These are phyloP conservation scores for Drosophila lacertosa DNA, from an alignment of 1,140 invertebrate species.

Conservation along the genomic window DNA sequence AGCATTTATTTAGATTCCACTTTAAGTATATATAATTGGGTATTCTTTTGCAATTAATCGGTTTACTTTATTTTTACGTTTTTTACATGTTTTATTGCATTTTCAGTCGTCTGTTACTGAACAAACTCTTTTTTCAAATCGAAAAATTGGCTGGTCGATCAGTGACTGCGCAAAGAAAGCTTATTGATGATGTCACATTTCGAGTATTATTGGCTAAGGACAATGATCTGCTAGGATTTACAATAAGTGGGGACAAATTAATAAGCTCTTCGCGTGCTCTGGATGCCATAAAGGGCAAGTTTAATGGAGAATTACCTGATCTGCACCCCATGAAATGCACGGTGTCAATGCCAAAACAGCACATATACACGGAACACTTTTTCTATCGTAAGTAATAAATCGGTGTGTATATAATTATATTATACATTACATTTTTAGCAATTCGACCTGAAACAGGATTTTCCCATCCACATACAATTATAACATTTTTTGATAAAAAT, in stretches of 20 bases:
- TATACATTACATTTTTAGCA: constrained; percentile 83
- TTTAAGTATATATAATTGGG: neutral
- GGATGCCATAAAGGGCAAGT: constrained; percentile 85
- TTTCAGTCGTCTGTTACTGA: constrained; percentile 88
- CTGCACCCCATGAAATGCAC: constrained; percentile 89
- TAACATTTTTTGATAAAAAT: constrained; percentile 87
- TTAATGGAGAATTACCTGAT: constrained; percentile 86
- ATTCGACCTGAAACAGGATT: constrained; percentile 83
- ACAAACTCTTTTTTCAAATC: constrained; percentile 89
- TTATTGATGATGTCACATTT: constrained; percentile 86
- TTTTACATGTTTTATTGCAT: constrained; percentile 57
- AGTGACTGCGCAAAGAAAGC: constrained; percentile 85
- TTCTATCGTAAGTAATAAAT: constrained; percentile 88
- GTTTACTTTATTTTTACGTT: neutral
- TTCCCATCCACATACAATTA: constrained; percentile 89
- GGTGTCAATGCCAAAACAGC: constrained; percentile 87
- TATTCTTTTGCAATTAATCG: neutral
- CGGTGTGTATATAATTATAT: neutral
- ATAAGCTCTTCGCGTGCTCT: constrained; percentile 88
- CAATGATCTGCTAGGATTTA: constrained; percentile 87
- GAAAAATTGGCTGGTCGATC: constrained; percentile 86
- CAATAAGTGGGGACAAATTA: constrained; percentile 87
- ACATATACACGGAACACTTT: constrained; percentile 87
- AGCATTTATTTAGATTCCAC: no score
- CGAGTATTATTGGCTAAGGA: constrained; percentile 87